Conservation (phyloP, 92 coral and sea anemone genomes). For the Paragorgia papillata region DNA sequence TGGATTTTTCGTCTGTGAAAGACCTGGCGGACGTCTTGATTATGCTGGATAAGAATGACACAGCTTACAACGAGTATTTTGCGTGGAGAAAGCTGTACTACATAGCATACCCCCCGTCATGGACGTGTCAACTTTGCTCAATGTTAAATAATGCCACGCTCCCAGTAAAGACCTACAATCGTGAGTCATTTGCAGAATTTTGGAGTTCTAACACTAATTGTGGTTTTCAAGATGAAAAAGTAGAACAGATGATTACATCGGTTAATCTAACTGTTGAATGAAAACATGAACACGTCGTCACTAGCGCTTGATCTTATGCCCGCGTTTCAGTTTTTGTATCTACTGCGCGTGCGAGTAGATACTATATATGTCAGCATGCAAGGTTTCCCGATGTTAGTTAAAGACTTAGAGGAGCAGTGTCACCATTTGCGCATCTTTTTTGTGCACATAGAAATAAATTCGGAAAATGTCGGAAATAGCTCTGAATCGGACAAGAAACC, state of each 20-base stretch:
- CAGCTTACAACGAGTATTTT: slow-evolving; percentile 84
- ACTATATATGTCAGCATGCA: too few species aligned
- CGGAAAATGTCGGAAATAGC: too few species aligned
- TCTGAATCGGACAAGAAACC: too few species aligned
- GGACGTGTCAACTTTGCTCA: slow-evolving; percentile 88
- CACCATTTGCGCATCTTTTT: too few species aligned
- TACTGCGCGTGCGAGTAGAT: too few species aligned
- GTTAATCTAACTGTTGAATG: too few species aligned
- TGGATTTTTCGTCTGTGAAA: slow-evolving; percentile 71
- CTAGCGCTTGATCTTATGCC: too few species aligned
- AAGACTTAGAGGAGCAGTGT: too few species aligned
- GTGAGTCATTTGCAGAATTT: slow-evolving; percentile 38
- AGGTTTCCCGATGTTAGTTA: too few species aligned
- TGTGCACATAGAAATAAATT: too few species aligned
- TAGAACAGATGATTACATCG: background rate
- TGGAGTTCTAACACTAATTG: slow-evolving; percentile 58
- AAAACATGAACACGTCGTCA: too few species aligned
- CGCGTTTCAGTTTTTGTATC: too few species aligned
- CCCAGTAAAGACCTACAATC: slow-evolving; percentile 27
- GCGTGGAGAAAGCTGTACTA: slow-evolving; percentile 70
- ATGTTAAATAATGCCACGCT: slow-evolving; percentile 55
- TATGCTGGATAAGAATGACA: slow-evolving; percentile 67
- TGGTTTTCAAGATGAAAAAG: background rate
- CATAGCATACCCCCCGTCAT: slow-evolving; percentile 57
- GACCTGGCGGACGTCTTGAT: slow-evolving; percentile 64